Evolutionary conservation across 2,797 vertebrate species (phyloP).

Genomic region (Pyrrhura leucotis): DNA sequence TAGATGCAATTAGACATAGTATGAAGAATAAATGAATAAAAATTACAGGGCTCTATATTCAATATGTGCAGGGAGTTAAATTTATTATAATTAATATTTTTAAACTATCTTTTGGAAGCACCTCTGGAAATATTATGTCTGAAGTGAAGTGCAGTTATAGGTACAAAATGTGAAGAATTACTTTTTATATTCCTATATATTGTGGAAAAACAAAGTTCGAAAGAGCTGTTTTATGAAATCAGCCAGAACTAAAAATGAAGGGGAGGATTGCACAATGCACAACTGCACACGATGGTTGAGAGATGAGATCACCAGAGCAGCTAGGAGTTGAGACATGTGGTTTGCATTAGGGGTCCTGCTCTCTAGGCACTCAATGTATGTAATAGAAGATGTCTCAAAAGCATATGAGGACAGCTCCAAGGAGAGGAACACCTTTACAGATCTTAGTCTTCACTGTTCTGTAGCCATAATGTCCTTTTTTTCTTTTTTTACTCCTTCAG

Average conservation of each 20-base stretch:
- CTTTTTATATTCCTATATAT: background rate
- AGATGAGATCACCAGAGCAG: background rate
- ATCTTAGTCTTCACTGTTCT: background rate
- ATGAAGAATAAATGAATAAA: background rate
- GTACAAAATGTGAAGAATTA: background rate
- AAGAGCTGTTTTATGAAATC: background rate
- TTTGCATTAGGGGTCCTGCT: background rate
- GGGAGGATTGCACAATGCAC: background rate
- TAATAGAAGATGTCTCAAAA: background rate
- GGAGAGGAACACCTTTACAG: background rate
- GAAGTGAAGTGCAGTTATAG: background rate
- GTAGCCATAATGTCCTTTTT: background rate
- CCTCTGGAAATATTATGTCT: constrained; percentile 4
- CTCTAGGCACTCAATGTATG: background rate
- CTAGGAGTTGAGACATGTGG: background rate
- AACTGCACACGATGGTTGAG: background rate
- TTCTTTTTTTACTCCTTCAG: background rate
- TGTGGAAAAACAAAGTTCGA: background rate
- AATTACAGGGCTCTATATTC: background rate
- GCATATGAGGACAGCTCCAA: background rate
- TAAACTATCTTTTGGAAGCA: background rate
- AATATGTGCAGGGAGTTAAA: background rate
- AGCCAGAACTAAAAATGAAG: background rate
- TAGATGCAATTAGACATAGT: background rate
- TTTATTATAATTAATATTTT: background rate